Conservation (phyloP, 37 sponge, comb jelly and placozoan genomes). For the Diacarnus erythraeanus region DNA sequence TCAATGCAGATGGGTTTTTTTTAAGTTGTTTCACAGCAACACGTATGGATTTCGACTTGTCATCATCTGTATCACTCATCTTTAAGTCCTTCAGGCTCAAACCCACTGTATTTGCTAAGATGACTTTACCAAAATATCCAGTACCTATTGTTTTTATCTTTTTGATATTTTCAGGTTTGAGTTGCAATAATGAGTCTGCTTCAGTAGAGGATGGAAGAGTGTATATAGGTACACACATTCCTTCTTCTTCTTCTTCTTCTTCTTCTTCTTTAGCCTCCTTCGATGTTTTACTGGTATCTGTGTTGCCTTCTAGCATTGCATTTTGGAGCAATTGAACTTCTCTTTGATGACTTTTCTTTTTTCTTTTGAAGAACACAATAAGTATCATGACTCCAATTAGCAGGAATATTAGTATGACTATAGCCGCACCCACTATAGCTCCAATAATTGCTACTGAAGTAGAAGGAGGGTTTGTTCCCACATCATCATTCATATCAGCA, state of each 20-base stretch:
- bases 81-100: constrained; percentile 50
- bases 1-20: background rate
- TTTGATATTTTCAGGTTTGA: constrained; percentile 26
- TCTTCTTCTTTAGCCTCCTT: background rate
- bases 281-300: background rate
- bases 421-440: background rate
- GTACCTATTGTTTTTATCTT: constrained; percentile 43
- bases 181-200: background rate
- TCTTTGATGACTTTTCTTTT: background rate
- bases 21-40: constrained; percentile 67
- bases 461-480: no score
- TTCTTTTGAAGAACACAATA: background rate
- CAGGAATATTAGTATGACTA: background rate
- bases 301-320: background rate
- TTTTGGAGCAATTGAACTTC: background rate
- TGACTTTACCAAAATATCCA: constrained; percentile 70
- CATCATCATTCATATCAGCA: no score
- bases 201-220: background rate
- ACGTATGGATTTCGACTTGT: constrained; percentile 12
- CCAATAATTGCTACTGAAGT: background rate
- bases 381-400: background rate
- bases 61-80: constrained; percentile 14
- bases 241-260: background rate
- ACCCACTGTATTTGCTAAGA: constrained; percentile 45
- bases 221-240: background rate